Evolutionary conservation across 2,797 vertebrate species (phyloP).

Genomic region (Enteromius unitaeniatus): DNA sequence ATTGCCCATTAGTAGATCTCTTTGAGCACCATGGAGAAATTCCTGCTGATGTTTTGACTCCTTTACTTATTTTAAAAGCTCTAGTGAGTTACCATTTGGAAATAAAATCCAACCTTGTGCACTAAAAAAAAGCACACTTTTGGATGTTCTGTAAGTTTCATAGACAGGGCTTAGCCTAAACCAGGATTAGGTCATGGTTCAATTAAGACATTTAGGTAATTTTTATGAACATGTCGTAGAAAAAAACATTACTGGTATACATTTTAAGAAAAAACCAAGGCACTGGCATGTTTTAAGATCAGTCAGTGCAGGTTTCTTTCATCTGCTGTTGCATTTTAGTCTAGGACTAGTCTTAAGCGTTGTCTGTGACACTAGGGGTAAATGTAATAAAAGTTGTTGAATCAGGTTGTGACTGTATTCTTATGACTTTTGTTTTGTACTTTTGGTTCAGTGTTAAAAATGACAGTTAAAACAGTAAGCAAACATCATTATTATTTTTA

Average conservation of each 20-base stretch:
- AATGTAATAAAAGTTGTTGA: not conserved
- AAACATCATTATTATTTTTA: not conserved
- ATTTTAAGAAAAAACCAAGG: too few species aligned
- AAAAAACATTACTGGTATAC: too few species aligned
- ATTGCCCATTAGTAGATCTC: not conserved
- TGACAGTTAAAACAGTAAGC: not conserved
- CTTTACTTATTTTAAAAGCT: too few species aligned
- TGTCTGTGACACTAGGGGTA: too few species aligned
- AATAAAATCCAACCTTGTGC: not conserved
- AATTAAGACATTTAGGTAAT: too few species aligned
- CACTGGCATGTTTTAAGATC: too few species aligned
- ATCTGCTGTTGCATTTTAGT: too few species aligned
- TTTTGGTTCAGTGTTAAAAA: not conserved
- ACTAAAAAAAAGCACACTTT: not conserved
- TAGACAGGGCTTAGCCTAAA: too few species aligned
- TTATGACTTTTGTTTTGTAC: not conserved
- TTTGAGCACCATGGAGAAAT: not conserved
- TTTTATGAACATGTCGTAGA: too few species aligned
- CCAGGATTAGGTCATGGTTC: too few species aligned
- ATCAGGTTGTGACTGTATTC: not conserved
- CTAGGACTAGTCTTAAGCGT: too few species aligned
- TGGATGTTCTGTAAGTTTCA: not conserved
- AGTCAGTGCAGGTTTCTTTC: too few species aligned
- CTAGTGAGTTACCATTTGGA: not conserved
- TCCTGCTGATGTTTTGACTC: not conserved